A percentile compares a stretch with the other conserved stretches of the same genome.
phyloP scores from a whole-genome alignment of 2,888 invertebrate genomes.

The Mythimna pallens region DNA sequence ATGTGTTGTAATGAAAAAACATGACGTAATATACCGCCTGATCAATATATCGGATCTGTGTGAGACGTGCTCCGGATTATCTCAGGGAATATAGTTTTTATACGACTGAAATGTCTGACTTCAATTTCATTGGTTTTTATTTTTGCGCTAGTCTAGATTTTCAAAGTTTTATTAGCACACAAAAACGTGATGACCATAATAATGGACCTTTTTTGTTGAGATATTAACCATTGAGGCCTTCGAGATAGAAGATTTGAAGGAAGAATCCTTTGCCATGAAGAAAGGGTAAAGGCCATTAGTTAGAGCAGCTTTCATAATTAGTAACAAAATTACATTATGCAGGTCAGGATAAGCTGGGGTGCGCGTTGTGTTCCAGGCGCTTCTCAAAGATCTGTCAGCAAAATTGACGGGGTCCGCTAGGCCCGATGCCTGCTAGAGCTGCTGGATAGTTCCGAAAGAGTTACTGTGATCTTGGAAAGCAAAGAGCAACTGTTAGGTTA shows the following conservation, averaged over 20 bases:
- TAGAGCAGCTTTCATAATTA: neutral
- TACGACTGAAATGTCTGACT: slow-evolving; percentile 24
- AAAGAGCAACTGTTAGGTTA: too few relatives aligned
- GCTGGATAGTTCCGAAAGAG: too few relatives aligned
- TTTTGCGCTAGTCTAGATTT: neutral
- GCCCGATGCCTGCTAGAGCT: too few relatives aligned
- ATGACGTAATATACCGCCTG: slow-evolving; percentile 42
- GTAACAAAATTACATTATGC: neutral
- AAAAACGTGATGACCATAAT: neutral
- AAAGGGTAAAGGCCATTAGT: neutral
- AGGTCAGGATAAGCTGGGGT: too few relatives aligned
- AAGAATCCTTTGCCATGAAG: neutral
- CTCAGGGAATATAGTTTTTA: slow-evolving; percentile 33
- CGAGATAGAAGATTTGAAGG: neutral
- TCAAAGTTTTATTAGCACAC: neutral
- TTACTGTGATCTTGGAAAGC: too few relatives aligned
- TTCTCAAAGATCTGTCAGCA: too few relatives aligned
- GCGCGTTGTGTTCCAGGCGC: too few relatives aligned
- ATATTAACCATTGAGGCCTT: neutral
- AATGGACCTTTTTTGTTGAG: neutral
- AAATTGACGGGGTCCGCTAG: too few relatives aligned
- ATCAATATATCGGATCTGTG: slow-evolving; percentile 48
- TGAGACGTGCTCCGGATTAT: slow-evolving; percentile 41
- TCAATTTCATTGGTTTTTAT: slow-evolving; percentile 4
- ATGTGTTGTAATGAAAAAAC: slow-evolving; percentile 54